A percentile compares a stretch with the other conserved stretches of the same genome.
These are phyloP conservation scores for Neoaliturus tenellus DNA, from an alignment of 2,888 invertebrate genomes.

Conservation along the genomic window DNA sequence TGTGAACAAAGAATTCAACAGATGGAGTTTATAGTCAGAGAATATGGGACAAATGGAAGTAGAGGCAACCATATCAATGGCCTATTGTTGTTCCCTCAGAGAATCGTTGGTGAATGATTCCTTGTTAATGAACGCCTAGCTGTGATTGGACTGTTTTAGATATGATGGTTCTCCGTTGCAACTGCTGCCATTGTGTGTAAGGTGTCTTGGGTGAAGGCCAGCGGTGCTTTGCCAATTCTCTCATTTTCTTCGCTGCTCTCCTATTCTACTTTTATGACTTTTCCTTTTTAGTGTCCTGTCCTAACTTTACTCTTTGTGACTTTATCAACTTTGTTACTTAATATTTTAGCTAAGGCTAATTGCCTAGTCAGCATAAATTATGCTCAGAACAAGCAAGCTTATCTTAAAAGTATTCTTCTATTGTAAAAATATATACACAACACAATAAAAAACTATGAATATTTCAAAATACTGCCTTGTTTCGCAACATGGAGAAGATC, in stretches of 20 bases:
- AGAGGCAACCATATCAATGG: background rate
- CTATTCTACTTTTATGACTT: background rate
- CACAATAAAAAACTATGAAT: too few relatives aligned
- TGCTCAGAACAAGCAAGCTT: too few relatives aligned
- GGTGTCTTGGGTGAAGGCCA: background rate
- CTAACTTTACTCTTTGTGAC: too few relatives aligned
- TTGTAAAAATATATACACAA: too few relatives aligned
- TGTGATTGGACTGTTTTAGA: constrained; percentile 11
- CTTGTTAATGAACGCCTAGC: constrained; percentile 16
- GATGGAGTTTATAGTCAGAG: background rate
- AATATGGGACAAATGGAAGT: background rate
- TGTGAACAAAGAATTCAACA: background rate
- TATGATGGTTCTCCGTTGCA: background rate
- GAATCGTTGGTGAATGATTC: constrained; percentile 6
- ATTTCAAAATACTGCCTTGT: too few relatives aligned
- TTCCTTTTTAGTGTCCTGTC: too few relatives aligned
- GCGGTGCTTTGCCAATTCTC: background rate
- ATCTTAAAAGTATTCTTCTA: too few relatives aligned
- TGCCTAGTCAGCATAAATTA: too few relatives aligned
- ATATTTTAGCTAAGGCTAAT: too few relatives aligned
- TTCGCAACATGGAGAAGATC: too few relatives aligned
- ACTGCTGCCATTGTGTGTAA: background rate
- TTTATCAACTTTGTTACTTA: too few relatives aligned
- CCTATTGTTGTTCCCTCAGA: background rate
- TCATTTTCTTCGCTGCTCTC: background rate